Percentiles rank a stretch among this genome's conserved stretches.
phyloP scores from a whole-genome alignment of 2,888 invertebrate species.

The Anaspis maculata region DNA sequence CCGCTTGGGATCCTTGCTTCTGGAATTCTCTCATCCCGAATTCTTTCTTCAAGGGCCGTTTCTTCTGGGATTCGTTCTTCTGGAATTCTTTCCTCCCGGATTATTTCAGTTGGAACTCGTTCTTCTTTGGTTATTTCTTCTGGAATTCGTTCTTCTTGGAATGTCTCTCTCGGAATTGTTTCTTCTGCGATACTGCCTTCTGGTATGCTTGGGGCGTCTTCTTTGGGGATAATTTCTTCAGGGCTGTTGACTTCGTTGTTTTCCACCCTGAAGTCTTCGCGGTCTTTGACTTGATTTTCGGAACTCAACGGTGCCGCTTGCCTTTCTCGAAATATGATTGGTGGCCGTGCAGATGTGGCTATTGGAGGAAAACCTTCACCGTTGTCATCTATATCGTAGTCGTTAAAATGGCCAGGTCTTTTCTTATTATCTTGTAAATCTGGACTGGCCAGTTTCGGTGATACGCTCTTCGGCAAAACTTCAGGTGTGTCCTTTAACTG shows the following conservation, averaged over 20 bases:
- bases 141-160: no score
- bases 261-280: no score
- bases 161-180: no score
- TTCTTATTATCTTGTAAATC: no score
- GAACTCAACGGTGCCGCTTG: no score
- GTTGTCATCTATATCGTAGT: constrained; percentile 4
- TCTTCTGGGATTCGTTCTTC: not conserved
- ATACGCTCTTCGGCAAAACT: not conserved
- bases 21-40: not conserved
- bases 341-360: not conserved
- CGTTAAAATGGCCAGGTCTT: no score
- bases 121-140: not conserved
- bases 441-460: not conserved
- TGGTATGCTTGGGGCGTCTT: no score
- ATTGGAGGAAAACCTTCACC: constrained; percentile 1
- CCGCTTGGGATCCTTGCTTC: constrained; percentile 1
- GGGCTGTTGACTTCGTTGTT: no score
- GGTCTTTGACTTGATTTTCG: no score
- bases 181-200: no score
- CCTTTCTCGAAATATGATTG: no score
- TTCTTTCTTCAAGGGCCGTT: not conserved
- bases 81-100: not conserved
- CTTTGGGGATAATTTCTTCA: no score
- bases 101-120: not conserved
- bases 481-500: constrained; percentile 3